phyloP scores from a whole-genome alignment of 2,797 vertebrate species.

The Myotis daubentonii region DNA sequence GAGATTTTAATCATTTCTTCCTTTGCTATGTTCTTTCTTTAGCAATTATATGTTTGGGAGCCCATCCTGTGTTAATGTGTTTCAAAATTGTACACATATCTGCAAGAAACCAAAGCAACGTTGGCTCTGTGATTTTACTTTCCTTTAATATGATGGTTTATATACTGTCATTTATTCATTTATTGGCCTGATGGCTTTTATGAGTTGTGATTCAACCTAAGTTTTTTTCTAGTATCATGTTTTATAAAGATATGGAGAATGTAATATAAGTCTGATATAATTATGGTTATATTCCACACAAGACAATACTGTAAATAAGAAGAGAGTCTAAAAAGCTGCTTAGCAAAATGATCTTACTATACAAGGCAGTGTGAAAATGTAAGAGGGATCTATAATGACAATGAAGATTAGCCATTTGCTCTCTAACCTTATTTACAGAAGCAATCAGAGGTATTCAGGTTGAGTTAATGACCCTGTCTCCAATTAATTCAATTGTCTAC shows the following conservation, averaged over 20 bases:
- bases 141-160: slow-evolving; percentile 83
- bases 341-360: slow-evolving; percentile 87
- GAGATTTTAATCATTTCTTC: slow-evolving; percentile 19
- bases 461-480: slow-evolving; percentile 90
- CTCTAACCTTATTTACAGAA: slow-evolving; percentile 89
- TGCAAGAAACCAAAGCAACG: slow-evolving; percentile 79
- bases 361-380: slow-evolving; percentile 87
- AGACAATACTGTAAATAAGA: slow-evolving; percentile 83
- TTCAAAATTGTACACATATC: slow-evolving; percentile 22
- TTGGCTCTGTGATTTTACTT: slow-evolving; percentile 80
- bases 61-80: slow-evolving; percentile 15
- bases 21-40: slow-evolving; percentile 20
- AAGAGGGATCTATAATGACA: slow-evolving; percentile 88
- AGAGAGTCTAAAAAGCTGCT: slow-evolving; percentile 84
- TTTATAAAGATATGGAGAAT: slow-evolving; percentile 85
- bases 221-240: slow-evolving; percentile 78
- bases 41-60: slow-evolving; percentile 17
- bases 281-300: slow-evolving; percentile 80
- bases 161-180: slow-evolving; percentile 86
- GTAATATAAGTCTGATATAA: slow-evolving; percentile 85
- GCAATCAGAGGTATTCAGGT: slow-evolving; percentile 90
- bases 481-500: slow-evolving; percentile 92
- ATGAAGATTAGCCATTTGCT: slow-evolving; percentile 88
- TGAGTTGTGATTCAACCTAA: slow-evolving; percentile 80
- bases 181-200: slow-evolving; percentile 87